These are phyloP conservation scores for Semotilus atromaculatus DNA, from an alignment of 2,797 vertebrate species.

Conservation along the genomic window DNA sequence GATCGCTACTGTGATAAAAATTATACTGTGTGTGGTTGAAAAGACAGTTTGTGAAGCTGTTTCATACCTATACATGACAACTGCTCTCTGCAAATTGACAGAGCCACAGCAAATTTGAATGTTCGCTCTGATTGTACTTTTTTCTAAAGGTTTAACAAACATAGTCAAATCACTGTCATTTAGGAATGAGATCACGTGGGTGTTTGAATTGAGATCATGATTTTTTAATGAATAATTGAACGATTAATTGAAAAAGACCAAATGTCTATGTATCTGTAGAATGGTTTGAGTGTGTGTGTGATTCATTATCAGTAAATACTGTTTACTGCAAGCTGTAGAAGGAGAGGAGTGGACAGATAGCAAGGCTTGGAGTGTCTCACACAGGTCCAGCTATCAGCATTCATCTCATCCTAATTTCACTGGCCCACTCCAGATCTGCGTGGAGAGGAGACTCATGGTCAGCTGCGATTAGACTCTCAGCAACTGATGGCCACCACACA, in stretches of 20 bases:
- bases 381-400: conserved; percentile 28
- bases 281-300: background rate
- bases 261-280: background rate
- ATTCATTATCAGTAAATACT: conserved; percentile 18
- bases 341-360: conserved; percentile 2
- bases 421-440: conserved; percentile 33
- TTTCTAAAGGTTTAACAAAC: no score
- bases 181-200: no score
- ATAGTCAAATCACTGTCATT: no score
- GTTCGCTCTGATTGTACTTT: no score
- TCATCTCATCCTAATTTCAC: conserved; percentile 47
- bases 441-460: conserved; percentile 27
- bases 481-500: background rate
- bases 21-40: no score
- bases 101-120: no score
- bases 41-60: no score
- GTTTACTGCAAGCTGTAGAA: conserved; percentile 2
- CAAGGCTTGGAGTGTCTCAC: conserved; percentile 1
- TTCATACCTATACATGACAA: no score
- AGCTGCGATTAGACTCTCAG: conserved; percentile 24
- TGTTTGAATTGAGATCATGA: background rate
- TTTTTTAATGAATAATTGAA: no score
- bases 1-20: no score
- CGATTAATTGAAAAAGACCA: no score
- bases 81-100: no score